Base-by-base conservation (phyloP, 2,888 invertebrate genomes). In the Drosophila aldrichi region DNA sequence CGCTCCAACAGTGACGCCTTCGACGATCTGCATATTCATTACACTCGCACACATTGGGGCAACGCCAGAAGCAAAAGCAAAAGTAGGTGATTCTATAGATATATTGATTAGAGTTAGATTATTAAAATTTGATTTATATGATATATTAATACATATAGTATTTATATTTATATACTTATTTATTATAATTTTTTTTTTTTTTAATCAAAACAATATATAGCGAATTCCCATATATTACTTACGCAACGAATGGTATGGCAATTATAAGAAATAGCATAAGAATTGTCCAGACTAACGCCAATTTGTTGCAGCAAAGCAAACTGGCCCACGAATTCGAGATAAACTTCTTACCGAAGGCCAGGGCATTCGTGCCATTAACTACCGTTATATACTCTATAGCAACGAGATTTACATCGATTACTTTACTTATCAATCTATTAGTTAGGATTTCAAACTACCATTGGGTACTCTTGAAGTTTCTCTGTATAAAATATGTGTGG, bases 41-140 rank as follows among this genome's bases (percentile, higher is more conserved):
- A 93, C 96, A 96, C 36, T 96, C 95, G 70, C 96, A 95, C 38
- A 96, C 8, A 0, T 1, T n/a, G 6, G 40, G 46, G 81, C 96
- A 96, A 77, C 97, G 95, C 91, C 97, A 98, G 93, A 97, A 97
- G 94, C 97, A 97, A 93, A 97, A 96, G 84, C 95, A 95, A 55
- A 96, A 93, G 25, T 75, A 77, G 12, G 41, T 44, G 2, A 68
- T 29, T 0, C 93, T 93, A 73, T 48, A 9, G 6, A 1, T 1
- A 29, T 8, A 8, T 29, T 29, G 1, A 7, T 7, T 29, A 2
- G 8, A 8, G 2, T 8, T 29, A 8, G 8, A 8, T 29, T 25
- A 25, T 5, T 25, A 5, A 6, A 7, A 25, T 25, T 25, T 29
- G 7, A 29, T 1, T 29, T 29, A 29, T 29, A 29, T 8, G 4